These are phyloP conservation scores for Antheraea assamensis DNA, from an alignment of 2,888 invertebrate genomes.

Conservation along the genomic window DNA sequence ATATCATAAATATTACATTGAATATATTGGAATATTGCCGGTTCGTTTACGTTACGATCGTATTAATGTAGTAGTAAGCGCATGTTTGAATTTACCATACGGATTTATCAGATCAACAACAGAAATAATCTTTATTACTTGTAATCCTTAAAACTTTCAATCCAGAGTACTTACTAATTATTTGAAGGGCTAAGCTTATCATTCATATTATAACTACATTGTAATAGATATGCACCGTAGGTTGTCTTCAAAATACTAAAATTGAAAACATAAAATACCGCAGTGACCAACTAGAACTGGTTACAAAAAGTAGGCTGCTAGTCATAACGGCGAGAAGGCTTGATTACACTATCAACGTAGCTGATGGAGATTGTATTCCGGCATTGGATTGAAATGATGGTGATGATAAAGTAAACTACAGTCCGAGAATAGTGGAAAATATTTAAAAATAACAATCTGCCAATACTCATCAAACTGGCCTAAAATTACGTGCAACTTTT, in stretches of 20 bases:
- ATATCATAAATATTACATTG: neutral
- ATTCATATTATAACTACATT: too few relatives aligned
- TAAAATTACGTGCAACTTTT: neutral
- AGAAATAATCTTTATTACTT: neutral
- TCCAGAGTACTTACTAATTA: too few relatives aligned
- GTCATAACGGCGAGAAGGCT: too few relatives aligned
- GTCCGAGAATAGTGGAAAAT: too few relatives aligned
- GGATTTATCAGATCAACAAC: neutral
- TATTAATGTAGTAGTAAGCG: neutral
- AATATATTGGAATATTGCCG: neutral
- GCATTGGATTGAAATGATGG: neutral
- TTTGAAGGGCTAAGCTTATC: too few relatives aligned
- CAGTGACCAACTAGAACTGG: too few relatives aligned
- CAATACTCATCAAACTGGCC: neutral
- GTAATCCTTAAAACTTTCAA: too few relatives aligned
- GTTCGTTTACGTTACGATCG: neutral
- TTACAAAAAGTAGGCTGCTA: too few relatives aligned
- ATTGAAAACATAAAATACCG: too few relatives aligned
- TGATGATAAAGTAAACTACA: too few relatives aligned
- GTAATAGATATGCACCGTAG: too few relatives aligned
- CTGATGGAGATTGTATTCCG: neutral
- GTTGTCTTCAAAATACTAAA: too few relatives aligned
- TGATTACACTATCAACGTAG: neutral
- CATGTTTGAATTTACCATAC: neutral
- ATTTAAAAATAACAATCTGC: neutral